Conservation (phyloP, 2,888 invertebrate genomes). For the Carcina quercana region DNA sequence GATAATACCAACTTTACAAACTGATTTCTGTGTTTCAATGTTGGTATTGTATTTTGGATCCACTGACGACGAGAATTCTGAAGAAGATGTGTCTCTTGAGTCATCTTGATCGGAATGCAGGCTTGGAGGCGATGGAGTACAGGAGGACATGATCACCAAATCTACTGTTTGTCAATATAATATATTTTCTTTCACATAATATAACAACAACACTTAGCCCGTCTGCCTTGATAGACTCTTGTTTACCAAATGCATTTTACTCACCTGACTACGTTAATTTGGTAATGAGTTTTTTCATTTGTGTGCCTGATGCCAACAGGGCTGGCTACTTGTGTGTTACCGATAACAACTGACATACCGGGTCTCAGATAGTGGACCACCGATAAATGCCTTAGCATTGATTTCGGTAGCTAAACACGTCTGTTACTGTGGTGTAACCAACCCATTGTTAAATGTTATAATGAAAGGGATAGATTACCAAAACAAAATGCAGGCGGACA, state of each 20-base stretch:
- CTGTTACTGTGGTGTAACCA: conserved; percentile 43
- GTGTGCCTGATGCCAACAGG: conserved; percentile 52
- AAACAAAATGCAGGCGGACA: too few relatives aligned
- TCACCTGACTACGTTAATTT: conserved; percentile 70
- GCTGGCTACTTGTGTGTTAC: conserved; percentile 46
- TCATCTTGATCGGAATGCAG: conserved; percentile 41
- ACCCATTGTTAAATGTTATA: too few relatives aligned
- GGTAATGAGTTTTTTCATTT: conserved; percentile 61
- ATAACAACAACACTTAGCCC: conserved; percentile 29
- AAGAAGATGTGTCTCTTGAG: conserved; percentile 42
- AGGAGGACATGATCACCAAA: conserved; percentile 40
- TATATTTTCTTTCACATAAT: conserved; percentile 15
- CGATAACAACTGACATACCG: conserved; percentile 66
- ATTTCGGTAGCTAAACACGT: conserved; percentile 64
- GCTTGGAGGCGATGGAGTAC: conserved; percentile 46
- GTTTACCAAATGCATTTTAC: conserved; percentile 69
- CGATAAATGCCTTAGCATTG: conserved; percentile 58
- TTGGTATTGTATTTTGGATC: conserved; percentile 26
- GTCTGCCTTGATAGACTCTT: conserved; percentile 50
- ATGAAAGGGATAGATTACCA: too few relatives aligned
- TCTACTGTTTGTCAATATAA: conserved; percentile 10
- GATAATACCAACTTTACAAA: conserved; percentile 29
- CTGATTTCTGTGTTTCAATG: conserved; percentile 26
- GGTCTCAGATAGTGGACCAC: conserved; percentile 53
- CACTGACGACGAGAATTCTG: conserved; percentile 35